A percentile compares a stretch with the other conserved stretches of the same genome.
Evolutionary conservation across 2,888 invertebrate species (phyloP).

Genomic region (Calameuta pallipes): DNA sequence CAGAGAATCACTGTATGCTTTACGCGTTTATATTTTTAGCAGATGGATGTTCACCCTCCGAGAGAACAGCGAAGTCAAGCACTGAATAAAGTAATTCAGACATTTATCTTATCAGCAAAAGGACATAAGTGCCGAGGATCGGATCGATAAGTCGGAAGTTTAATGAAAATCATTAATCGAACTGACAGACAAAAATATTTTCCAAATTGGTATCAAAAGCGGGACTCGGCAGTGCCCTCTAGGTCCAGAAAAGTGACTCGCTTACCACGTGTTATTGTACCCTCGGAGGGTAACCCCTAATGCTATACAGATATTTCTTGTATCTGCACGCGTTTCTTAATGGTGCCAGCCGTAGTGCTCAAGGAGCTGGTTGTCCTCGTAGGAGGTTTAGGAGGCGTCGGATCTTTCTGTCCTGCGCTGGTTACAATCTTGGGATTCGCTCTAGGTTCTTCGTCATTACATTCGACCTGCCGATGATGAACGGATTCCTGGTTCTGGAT

Average conservation of each 20-base stretch:
- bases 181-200: not conserved
- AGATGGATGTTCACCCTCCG: too few relatives aligned
- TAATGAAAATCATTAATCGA: not conserved
- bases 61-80: too few relatives aligned
- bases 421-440: not conserved
- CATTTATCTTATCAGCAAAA: too few relatives aligned
- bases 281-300: slow-evolving; percentile 65
- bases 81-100: too few relatives aligned
- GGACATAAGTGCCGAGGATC: too few relatives aligned
- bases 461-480: slow-evolving; percentile 11
- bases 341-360: slow-evolving; percentile 66
- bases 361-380: slow-evolving; percentile 59
- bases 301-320: slow-evolving; percentile 84
- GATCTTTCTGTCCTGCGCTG: slow-evolving; percentile 38
- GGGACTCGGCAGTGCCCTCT: slow-evolving; percentile 47
- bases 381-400: slow-evolving; percentile 59
- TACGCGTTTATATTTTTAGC: too few relatives aligned
- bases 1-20: too few relatives aligned
- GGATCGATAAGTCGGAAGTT: not conserved
- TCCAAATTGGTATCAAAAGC: slow-evolving; percentile 44
- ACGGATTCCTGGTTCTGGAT: slow-evolving; percentile 29
- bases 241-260: slow-evolving; percentile 61
- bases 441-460: not conserved
- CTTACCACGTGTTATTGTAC: slow-evolving; percentile 54
- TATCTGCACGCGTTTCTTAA: slow-evolving; percentile 84